Evolutionary conservation across 2,888 invertebrate genomes (phyloP).

Genomic region (Ferrisia virgata): DNA sequence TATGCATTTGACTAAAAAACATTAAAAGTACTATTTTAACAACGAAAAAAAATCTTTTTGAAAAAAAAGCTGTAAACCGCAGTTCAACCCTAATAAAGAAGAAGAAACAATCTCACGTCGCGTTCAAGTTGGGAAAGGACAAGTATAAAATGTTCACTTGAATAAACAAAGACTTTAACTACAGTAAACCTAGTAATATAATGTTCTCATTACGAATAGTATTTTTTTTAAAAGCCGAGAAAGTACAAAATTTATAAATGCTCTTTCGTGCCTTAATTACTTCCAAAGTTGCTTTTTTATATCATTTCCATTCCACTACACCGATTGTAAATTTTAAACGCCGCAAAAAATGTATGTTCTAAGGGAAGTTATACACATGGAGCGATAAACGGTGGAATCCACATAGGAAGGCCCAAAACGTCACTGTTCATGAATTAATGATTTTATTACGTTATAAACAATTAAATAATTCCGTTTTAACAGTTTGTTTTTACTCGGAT

Average conservation of each 20-base stretch:
- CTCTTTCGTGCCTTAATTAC: slow-evolving; percentile 12
- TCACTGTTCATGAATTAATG: neutral
- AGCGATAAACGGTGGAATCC: neutral
- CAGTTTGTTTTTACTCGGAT: neutral
- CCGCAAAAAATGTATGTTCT: neutral
- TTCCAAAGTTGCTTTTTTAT: slow-evolving; percentile 18
- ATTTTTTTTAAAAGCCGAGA: slow-evolving; percentile 9
- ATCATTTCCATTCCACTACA: neutral
- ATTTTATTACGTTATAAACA: neutral
- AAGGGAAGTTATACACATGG: neutral
- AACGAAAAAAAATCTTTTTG: neutral
- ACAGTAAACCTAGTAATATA: neutral
- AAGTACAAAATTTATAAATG: slow-evolving; percentile 27
- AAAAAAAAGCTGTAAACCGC: slow-evolving; percentile 13
- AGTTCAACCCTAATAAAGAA: slow-evolving; percentile 16
- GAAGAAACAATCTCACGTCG: neutral
- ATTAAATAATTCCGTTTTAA: neutral
- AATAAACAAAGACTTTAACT: slow-evolving; percentile 27
- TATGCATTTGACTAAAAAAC: neutral
- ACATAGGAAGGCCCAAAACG: neutral
- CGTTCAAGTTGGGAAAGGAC: slow-evolving; percentile 3
- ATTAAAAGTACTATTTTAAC: neutral
- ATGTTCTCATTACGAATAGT: slow-evolving; percentile 28
- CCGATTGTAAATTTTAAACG: slow-evolving; percentile 8
- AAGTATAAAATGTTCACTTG: slow-evolving; percentile 29